Evolutionary conservation across 1,140 invertebrate genomes (phyloP), one percentile per base, ranked within the genome.

Genomic region (Alviniconcha marisindica): DNA sequence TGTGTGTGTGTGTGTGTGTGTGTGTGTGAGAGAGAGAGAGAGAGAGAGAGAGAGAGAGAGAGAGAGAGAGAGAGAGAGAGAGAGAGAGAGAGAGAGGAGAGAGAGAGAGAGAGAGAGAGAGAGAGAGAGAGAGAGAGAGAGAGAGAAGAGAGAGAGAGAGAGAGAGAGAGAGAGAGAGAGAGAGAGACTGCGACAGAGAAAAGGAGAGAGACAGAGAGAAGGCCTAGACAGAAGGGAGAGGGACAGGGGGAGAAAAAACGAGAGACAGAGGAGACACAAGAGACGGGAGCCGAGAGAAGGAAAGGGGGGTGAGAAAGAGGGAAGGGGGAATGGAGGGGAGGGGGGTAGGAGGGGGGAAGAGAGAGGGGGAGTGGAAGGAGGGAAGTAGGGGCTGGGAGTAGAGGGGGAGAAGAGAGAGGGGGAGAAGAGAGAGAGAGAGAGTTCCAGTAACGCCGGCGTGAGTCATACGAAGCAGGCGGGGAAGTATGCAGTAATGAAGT

Each of bases 351-450:
- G n/a, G 51, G 40, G 51, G n/a, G 31, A 14, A 54, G n/a, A 78
- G 40, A 78, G n/a, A 78, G 40, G 51, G n/a, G 51, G 40, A 78
- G n/a, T 48, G 40, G 51, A n/a, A 81, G 21, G 36, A n/a, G 21
- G 12, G 36, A 24, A 66, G 33, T n/a, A 80, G 54, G 33, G 78
- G 60, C 24, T 38, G 28, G 21, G 78, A 60, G 54, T 60, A 36
- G 36, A 36, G 42, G 54, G 60, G 33, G 36, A 38, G 60, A 38
- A 80, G 54, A 63, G 78, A 80, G 78, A 80, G 54, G 60, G 78
- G 60, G 54, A 63, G 54, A 51, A 80, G 54, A 80, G 78, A 63
- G 54, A 80, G 54, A 63, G 54, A 63, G 54, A 80, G 54, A 63
- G 54, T 28, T 24, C 31, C n/a, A 66, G 54, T n/a, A 31, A 63